phyloP scores from a whole-genome alignment of 2,113 vertebrate genomes.

The Arenaria interpres region DNA sequence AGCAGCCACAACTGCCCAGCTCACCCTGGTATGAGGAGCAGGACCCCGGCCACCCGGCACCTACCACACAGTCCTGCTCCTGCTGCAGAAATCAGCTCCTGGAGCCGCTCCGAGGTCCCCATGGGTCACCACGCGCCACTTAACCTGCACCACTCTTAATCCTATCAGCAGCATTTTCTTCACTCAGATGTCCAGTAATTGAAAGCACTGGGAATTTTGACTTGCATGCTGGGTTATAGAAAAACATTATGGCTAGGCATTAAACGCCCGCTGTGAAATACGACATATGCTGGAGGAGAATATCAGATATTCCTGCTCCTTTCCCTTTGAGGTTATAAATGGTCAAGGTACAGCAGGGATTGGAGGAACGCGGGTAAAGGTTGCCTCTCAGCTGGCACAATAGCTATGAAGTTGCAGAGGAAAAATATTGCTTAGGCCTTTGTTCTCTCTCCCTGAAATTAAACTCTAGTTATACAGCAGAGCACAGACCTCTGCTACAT shows the following conservation, averaged over 20 bases:
- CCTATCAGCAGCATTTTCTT: background rate
- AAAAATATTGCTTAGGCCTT: background rate
- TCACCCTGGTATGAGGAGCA: fast-evolving
- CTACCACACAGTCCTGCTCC: background rate
- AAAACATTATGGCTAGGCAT: background rate
- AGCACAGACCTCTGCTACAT: background rate
- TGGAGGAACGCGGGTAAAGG: background rate
- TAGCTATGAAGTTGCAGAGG: background rate
- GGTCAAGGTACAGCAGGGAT: background rate
- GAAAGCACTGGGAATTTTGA: slow-evolving; percentile 12
- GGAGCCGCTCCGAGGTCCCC: background rate
- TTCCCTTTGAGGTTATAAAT: background rate
- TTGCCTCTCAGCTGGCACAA: background rate
- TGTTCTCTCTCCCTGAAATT: background rate
- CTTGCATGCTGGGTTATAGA: background rate
- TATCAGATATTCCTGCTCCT: background rate
- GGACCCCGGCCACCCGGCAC: background rate
- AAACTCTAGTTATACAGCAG: background rate
- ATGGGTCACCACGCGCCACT: background rate
- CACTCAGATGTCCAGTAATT: background rate
- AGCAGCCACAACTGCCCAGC: background rate
- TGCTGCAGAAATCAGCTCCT: background rate
- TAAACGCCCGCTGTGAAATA: background rate
- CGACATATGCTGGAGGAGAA: background rate
- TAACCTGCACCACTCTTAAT: background rate